A percentile compares a stretch with the other conserved stretches of the same genome.
phyloP scores from a whole-genome alignment of 2,797 vertebrate species.

The Rallus crepitans region DNA sequence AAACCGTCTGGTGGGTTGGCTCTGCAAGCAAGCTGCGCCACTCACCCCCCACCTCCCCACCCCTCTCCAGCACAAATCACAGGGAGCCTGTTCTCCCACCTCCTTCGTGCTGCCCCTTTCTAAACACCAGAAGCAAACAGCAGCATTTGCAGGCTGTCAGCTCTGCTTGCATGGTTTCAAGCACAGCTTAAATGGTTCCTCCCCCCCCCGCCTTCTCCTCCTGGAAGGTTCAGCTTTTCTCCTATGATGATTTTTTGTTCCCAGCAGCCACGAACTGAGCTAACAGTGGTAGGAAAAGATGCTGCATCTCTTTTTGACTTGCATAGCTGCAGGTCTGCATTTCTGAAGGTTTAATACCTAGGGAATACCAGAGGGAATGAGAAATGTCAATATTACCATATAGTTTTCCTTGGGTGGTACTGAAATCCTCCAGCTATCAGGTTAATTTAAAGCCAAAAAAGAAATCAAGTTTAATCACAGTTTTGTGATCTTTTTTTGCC shows the following conservation, averaged over 20 bases:
- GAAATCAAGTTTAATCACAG: not conserved
- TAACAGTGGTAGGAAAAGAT: not conserved
- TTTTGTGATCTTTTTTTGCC: not conserved
- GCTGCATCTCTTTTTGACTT: not conserved
- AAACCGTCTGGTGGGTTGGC: not conserved
- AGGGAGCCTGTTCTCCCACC: not conserved
- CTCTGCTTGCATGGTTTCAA: not conserved
- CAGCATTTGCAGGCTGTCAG: not conserved
- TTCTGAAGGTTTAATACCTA: not conserved
- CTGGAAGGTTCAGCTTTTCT: not conserved
- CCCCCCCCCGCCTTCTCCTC: not conserved
- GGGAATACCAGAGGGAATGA: not conserved
- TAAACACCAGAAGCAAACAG: not conserved
- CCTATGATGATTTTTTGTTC: not conserved
- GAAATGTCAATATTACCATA: conserved; percentile 27
- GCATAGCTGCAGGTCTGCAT: not conserved
- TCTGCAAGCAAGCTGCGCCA: not conserved
- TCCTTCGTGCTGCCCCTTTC: not conserved
- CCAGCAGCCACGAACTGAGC: not conserved
- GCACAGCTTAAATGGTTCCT: not conserved
- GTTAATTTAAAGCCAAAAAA: conserved; percentile 20
- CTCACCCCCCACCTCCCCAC: not conserved
- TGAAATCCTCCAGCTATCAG: not conserved
- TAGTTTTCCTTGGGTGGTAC: not conserved
- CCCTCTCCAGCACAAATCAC: rapidly evolving